A percentile compares a stretch with the other conserved stretches of the same genome.
phyloP scores from a whole-genome alignment of 2,113 vertebrate genomes.

The Benitochromis conjunctus region DNA sequence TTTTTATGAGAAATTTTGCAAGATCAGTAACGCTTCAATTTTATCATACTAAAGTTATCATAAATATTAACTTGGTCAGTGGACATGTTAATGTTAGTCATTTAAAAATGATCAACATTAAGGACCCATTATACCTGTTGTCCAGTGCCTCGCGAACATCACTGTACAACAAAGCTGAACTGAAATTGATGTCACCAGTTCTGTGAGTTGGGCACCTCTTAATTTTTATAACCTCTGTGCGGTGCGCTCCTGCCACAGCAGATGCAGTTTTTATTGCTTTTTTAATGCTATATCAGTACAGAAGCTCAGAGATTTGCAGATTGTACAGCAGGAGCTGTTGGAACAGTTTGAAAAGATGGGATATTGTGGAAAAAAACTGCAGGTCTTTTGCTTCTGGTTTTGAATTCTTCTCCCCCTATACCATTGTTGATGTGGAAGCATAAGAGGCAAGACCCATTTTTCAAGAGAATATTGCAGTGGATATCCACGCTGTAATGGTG shows the following conservation, averaged over 20 bases:
- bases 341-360: neutral
- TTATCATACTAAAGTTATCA: neutral
- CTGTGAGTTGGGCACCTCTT: neutral
- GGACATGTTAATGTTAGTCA: neutral
- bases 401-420: neutral
- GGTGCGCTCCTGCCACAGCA: neutral
- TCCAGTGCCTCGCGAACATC: neutral
- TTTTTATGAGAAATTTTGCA: neutral
- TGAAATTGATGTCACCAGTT: neutral
- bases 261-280: neutral
- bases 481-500: neutral
- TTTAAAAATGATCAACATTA: neutral
- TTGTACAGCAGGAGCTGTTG: neutral
- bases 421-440: neutral
- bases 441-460: neutral
- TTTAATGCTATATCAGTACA: neutral
- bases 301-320: neutral
- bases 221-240: neutral
- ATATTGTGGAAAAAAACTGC: neutral
- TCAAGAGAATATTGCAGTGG: neutral
- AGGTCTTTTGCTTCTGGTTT: neutral
- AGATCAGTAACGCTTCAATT: neutral
- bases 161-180: neutral
- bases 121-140: neutral
- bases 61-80: neutral